phyloP scores from a whole-genome alignment of 2,113 vertebrate genomes.

The Hyperoodon ampullatus region DNA sequence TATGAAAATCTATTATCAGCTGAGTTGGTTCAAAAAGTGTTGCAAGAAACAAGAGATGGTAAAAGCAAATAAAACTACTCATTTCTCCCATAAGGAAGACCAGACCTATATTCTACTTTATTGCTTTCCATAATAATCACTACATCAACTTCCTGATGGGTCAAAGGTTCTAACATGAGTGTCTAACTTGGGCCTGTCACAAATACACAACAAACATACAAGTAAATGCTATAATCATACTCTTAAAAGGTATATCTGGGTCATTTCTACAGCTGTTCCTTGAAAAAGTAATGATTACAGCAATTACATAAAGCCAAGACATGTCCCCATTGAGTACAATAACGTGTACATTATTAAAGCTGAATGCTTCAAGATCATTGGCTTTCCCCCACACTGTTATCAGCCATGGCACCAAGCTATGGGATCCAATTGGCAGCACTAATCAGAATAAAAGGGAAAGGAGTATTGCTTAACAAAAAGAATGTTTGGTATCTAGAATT shows the following conservation, averaged over 20 bases:
- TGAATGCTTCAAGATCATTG: neutral
- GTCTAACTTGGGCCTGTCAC: neutral
- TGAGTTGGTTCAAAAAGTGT: neutral
- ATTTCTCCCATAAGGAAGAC: neutral
- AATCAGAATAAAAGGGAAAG: constrained; percentile 11
- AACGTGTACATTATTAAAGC: neutral
- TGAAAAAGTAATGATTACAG: constrained; percentile 1
- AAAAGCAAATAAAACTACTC: neutral
- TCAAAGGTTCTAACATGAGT: neutral
- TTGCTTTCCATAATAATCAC: neutral
- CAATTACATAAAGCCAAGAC: neutral
- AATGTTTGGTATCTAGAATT: constrained; percentile 40
- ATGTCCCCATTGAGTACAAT: neutral
- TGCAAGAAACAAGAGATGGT: neutral
- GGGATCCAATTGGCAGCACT: neutral
- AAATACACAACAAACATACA: neutral
- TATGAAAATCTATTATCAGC: neutral
- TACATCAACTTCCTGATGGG: neutral
- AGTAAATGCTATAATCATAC: neutral
- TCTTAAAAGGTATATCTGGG: neutral
- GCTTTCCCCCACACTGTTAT: neutral
- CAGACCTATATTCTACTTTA: neutral
- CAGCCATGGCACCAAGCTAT: neutral
- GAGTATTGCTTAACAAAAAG: constrained; percentile 19
- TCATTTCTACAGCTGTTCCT: neutral